Conservation (phyloP, 2,113 vertebrate genomes). For the Talpa occidentalis region DNA sequence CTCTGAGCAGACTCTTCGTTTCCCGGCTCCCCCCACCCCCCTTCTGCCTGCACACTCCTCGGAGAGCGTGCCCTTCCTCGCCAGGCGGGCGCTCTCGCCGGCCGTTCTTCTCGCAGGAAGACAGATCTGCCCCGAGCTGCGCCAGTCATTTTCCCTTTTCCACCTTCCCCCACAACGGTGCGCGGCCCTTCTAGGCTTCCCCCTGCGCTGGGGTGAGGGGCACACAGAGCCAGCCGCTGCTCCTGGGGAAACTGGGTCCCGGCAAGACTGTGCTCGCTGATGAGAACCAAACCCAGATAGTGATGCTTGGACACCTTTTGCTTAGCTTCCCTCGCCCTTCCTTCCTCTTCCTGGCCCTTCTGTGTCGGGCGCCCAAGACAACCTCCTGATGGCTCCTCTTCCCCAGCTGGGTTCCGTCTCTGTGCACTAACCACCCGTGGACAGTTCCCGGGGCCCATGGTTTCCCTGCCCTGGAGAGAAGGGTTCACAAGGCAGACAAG, state of each 20-base stretch:
- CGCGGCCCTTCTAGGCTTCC: not conserved
- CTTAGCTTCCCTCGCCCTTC: not conserved
- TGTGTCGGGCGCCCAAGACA: not conserved
- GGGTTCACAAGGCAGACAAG: not conserved
- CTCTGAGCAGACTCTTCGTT: not conserved
- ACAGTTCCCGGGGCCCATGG: not conserved
- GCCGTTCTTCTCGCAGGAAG: not conserved
- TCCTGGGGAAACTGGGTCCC: not conserved
- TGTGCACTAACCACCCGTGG: not conserved
- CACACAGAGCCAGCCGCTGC: not conserved
- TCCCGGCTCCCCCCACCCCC: rapidly evolving
- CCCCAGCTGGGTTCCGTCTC: too few species aligned
- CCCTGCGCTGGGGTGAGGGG: not conserved
- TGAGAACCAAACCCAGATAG: too few species aligned
- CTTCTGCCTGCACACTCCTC: not conserved
- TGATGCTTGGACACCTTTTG: not conserved
- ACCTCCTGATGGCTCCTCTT: not conserved
- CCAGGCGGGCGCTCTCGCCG: not conserved
- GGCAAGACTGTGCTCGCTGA: not conserved
- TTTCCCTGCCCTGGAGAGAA: not conserved
- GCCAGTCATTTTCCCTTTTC: not conserved
- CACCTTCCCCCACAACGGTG: not conserved
- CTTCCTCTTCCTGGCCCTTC: not conserved
- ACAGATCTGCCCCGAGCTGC: not conserved
- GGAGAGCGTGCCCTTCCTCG: not conserved